Evolutionary conservation across 2,113 vertebrate genomes (phyloP).

Genomic region (Acanthochromis polyacanthus): DNA sequence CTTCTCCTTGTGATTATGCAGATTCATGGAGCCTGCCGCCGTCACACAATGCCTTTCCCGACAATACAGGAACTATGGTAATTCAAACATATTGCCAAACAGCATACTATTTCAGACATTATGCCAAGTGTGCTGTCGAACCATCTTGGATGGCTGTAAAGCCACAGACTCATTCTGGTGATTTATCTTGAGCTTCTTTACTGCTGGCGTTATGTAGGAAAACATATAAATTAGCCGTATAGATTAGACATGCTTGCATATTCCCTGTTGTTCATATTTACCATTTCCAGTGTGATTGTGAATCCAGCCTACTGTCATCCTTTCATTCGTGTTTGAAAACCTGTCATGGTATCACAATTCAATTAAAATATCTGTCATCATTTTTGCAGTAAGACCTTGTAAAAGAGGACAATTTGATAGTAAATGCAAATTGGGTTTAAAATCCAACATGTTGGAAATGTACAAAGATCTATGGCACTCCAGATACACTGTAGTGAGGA

Average conservation of each 20-base stretch:
- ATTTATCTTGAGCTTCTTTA: constrained; percentile 62
- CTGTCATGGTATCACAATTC: constrained; percentile 56
- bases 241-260: constrained; percentile 48
- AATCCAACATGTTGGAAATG: constrained; percentile 27
- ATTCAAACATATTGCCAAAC: constrained; percentile 70
- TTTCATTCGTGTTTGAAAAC: constrained; percentile 30
- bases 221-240: constrained; percentile 63
- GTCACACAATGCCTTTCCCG: constrained; percentile 50
- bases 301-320: constrained; percentile 26
- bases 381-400: constrained; percentile 8
- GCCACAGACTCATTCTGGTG: constrained; percentile 59
- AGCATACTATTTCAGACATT: constrained; percentile 65
- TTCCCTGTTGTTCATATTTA: constrained; percentile 65
- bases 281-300: constrained; percentile 41
- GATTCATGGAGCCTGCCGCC: constrained; percentile 63
- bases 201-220: constrained; percentile 65
- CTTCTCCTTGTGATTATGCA: constrained; percentile 65
- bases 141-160: constrained; percentile 64
- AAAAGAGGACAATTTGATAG: constrained; percentile 19
- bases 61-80: constrained; percentile 64
- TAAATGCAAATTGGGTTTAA: constrained; percentile 29
- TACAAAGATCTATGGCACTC: constrained; percentile 5
- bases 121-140: constrained; percentile 59
- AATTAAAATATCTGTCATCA: constrained; percentile 39
- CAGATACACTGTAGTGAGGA: constrained; percentile 11